Evolutionary conservation across 2,113 vertebrate species (phyloP).

Genomic region (Myiozetetes cayanensis): DNA sequence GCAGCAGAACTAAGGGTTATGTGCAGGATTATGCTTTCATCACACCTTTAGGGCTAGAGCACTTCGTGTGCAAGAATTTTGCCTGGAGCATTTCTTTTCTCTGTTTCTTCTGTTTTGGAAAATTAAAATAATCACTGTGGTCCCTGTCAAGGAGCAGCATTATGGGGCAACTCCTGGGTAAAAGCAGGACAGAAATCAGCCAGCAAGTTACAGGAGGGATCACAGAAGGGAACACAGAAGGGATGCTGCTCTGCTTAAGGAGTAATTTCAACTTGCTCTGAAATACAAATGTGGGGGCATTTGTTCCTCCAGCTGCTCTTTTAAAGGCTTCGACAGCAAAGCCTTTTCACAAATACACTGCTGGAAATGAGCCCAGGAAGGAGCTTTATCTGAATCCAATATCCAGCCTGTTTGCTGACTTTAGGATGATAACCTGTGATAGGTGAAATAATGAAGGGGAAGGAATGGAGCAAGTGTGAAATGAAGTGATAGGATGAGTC

Average conservation of each 20-base stretch:
- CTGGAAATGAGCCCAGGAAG: not conserved
- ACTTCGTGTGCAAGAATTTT: conserved; percentile 54
- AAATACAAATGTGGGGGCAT: not conserved
- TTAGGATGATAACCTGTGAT: not conserved
- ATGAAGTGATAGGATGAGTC: not conserved
- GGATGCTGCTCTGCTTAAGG: not conserved
- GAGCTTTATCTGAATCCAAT: not conserved
- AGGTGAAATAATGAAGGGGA: not conserved
- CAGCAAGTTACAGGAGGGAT: not conserved
- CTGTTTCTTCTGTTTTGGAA: not conserved
- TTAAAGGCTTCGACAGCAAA: not conserved
- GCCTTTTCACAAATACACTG: not conserved
- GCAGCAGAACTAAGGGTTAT: conserved; percentile 74
- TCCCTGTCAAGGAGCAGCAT: not conserved
- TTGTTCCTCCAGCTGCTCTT: not conserved
- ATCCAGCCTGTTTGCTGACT: not conserved
- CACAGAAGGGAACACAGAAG: not conserved
- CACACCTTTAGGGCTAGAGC: conserved; percentile 73
- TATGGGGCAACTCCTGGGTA: not conserved
- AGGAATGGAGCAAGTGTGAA: accelerated
- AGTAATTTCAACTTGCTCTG: not conserved
- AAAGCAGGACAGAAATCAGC: not conserved
- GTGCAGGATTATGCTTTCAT: conserved; percentile 73
- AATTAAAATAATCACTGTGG: not conserved
- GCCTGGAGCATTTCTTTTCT: conserved; percentile 37